phyloP scores from a whole-genome alignment of 2,888 invertebrate species.

The Chesias legatella region DNA sequence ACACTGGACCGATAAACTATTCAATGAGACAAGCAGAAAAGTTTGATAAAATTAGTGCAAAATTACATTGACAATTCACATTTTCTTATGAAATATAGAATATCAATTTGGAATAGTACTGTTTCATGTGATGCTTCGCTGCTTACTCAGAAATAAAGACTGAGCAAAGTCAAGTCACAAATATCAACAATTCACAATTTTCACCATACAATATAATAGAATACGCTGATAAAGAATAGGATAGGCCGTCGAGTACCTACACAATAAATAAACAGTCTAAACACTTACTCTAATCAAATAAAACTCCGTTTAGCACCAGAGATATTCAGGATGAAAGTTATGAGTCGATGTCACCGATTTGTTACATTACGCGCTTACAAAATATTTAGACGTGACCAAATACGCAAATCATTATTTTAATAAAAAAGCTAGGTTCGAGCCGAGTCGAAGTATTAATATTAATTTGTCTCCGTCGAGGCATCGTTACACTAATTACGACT shows the following conservation, averaged over 20 bases:
- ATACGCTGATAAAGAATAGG: conserved; percentile 6
- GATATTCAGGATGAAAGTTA: conserved; percentile 49
- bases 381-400: conserved; percentile 32
- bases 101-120: no score
- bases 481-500: conserved; percentile 12
- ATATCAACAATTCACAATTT: conserved; percentile 11
- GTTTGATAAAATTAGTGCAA: background rate
- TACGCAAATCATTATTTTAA: conserved; percentile 32
- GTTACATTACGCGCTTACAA: conserved; percentile 31
- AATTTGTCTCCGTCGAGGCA: conserved; percentile 21
- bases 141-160: no score
- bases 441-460: conserved; percentile 13
- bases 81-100: conserved; percentile 1
- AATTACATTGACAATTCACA: conserved; percentile 1
- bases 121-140: no score
- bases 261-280: conserved; percentile 12
- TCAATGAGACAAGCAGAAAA: background rate
- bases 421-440: conserved; percentile 22
- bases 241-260: conserved; percentile 20
- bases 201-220: conserved; percentile 3
- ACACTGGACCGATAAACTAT: no score
- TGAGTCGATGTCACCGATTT: conserved; percentile 52
- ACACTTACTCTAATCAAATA: conserved; percentile 34
- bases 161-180: conserved; percentile 7
- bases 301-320: conserved; percentile 64